Evolutionary conservation across 2,797 vertebrate genomes (phyloP).

Genomic region (Trachops cirrhosus): DNA sequence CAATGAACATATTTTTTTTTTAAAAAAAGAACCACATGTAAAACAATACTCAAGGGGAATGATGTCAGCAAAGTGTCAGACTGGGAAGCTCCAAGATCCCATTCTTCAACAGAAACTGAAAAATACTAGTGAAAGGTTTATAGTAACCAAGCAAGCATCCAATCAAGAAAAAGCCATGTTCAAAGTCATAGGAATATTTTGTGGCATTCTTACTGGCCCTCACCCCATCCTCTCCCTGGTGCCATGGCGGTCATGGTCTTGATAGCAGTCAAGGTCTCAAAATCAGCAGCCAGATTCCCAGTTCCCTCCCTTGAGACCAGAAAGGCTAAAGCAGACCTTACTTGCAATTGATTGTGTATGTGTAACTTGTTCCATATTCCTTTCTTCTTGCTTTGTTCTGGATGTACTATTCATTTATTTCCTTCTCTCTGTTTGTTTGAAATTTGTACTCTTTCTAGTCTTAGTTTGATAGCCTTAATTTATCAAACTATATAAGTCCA

Average conservation of each 20-base stretch:
- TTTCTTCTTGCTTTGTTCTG: slow-evolving; percentile 6
- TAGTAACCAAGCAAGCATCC: neutral
- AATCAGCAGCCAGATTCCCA: neutral
- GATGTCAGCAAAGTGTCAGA: neutral
- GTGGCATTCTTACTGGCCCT: neutral
- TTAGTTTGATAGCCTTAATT: neutral
- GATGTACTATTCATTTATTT: neutral
- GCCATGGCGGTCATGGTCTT: neutral
- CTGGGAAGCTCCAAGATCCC: neutral
- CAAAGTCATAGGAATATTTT: neutral
- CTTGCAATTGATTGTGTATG: neutral
- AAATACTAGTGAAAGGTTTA: neutral
- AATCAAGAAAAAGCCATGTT: neutral
- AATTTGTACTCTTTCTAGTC: neutral
- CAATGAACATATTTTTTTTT: no score
- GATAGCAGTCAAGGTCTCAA: neutral
- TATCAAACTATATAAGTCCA: neutral
- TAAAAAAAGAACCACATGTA: neutral
- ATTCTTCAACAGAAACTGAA: neutral
- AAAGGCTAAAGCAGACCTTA: neutral
- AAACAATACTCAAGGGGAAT: neutral
- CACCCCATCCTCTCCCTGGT: neutral
- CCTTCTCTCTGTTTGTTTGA: neutral
- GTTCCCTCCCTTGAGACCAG: neutral
- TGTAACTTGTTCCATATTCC: neutral